A percentile compares a stretch with the other conserved stretches of the same genome.
Conservation (phyloP, 2,113 vertebrate species). For the cattle (Bos taurus) region DNA sequence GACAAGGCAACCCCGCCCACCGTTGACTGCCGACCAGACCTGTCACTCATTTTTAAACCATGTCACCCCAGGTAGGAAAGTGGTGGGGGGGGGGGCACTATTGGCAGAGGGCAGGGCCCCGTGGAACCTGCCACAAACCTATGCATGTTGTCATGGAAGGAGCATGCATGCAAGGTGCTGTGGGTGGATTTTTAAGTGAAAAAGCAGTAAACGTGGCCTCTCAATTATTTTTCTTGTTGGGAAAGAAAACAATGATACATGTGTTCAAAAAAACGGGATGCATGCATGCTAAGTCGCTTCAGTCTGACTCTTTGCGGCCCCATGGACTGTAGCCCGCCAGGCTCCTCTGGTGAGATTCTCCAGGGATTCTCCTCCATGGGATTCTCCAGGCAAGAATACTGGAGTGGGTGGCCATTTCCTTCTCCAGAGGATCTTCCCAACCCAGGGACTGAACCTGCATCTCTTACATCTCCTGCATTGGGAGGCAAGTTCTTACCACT, state of each 20-base stretch:
- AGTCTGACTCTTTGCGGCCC: rapidly evolving
- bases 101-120: not conserved
- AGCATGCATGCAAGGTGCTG: no score
- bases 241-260: not conserved
- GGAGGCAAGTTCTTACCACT: not conserved
- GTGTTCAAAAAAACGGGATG: rapidly evolving
- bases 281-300: not conserved
- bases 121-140: not conserved
- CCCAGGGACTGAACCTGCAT: not conserved
- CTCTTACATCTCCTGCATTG: not conserved
- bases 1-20: not conserved
- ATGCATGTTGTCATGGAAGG: no score
- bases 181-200: not conserved
- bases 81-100: rapidly evolving
- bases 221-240: not conserved
- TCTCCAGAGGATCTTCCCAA: not conserved
- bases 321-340: not conserved
- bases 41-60: no score
- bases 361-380: not conserved
- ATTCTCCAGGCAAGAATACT: not conserved
- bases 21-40: not conserved
- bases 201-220: not conserved
- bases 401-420: not conserved
- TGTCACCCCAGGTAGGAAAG: not conserved
- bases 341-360: not conserved